phyloP scores from a whole-genome alignment of 2,888 invertebrate species.

The Ischnus inquisitorius region DNA sequence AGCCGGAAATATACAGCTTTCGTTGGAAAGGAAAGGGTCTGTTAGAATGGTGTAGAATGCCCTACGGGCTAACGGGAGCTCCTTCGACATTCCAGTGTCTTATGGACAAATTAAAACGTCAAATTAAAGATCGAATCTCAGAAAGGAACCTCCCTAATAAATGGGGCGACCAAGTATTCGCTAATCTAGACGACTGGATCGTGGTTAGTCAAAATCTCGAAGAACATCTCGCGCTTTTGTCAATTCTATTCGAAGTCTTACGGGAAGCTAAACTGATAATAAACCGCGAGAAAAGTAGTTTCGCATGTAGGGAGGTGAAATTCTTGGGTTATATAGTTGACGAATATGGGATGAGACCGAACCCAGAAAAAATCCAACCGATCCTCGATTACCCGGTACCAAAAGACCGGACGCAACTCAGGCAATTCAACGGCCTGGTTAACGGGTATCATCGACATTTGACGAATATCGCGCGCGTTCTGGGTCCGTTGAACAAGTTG shows the following conservation, averaged over 20 bases:
- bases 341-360: slow-evolving; percentile 51
- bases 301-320: slow-evolving; percentile 62
- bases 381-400: slow-evolving; percentile 57
- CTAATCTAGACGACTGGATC: slow-evolving; percentile 63
- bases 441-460: slow-evolving; percentile 61
- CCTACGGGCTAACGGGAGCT: slow-evolving; percentile 65
- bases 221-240: slow-evolving; percentile 50
- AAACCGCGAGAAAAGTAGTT: slow-evolving; percentile 65
- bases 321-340: slow-evolving; percentile 65
- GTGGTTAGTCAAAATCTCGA: slow-evolving; percentile 58
- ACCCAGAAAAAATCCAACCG: slow-evolving; percentile 35
- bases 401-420: slow-evolving; percentile 49
- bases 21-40: slow-evolving; percentile 60
- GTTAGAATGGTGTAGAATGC: slow-evolving; percentile 65
- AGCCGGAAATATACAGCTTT: slow-evolving; percentile 67
- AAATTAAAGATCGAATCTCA: slow-evolving; percentile 39
- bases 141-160: slow-evolving; percentile 56
- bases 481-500: slow-evolving; percentile 55
- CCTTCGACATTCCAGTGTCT: slow-evolving; percentile 67
- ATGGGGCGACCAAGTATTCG: slow-evolving; percentile 57
- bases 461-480: slow-evolving; percentile 43
- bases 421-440: slow-evolving; percentile 57
- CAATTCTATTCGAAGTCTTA: slow-evolving; percentile 57
- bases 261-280: slow-evolving; percentile 55
- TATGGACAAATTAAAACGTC: slow-evolving; percentile 59